These are phyloP conservation scores for Stegodyphus dumicola DNA, from an alignment of 1,140 invertebrate species.

Conservation along the genomic window DNA sequence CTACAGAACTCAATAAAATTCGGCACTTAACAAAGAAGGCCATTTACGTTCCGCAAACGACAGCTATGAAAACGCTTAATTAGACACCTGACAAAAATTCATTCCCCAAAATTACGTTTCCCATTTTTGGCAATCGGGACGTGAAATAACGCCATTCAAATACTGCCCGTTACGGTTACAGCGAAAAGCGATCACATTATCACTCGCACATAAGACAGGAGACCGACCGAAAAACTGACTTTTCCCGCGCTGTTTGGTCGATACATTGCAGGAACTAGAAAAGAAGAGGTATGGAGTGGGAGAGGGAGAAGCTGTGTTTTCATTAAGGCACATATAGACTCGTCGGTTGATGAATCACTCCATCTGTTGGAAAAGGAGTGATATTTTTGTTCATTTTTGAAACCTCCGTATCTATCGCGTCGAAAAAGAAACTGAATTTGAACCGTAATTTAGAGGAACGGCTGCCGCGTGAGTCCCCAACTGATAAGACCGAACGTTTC, in stretches of 20 bases:
- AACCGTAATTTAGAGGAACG: constrained; percentile 25
- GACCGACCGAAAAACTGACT: too few relatives aligned
- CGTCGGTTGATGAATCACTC: constrained; percentile 8
- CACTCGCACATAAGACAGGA: not conserved
- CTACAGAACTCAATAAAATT: not conserved
- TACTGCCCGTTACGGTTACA: not conserved
- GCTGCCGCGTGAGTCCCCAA: not conserved
- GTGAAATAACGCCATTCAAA: not conserved
- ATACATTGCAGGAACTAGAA: too few relatives aligned
- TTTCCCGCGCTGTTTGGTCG: too few relatives aligned
- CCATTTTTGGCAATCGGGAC: not conserved
- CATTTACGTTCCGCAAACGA: not conserved
- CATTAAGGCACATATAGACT: not conserved
- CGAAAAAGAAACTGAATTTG: constrained; percentile 9
- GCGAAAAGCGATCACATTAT: not conserved
- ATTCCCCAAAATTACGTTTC: not conserved
- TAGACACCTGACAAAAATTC: not conserved
- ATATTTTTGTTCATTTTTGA: not conserved
- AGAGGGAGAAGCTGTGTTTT: not conserved
- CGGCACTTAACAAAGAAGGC: not conserved
- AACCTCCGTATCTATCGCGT: not conserved
- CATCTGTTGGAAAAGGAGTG: not conserved
- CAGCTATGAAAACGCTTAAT: not conserved
- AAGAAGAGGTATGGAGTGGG: not conserved
- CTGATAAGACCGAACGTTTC: not conserved